Conservation (phyloP, 2,113 vertebrate species). For the Saguinus imperator region DNA sequence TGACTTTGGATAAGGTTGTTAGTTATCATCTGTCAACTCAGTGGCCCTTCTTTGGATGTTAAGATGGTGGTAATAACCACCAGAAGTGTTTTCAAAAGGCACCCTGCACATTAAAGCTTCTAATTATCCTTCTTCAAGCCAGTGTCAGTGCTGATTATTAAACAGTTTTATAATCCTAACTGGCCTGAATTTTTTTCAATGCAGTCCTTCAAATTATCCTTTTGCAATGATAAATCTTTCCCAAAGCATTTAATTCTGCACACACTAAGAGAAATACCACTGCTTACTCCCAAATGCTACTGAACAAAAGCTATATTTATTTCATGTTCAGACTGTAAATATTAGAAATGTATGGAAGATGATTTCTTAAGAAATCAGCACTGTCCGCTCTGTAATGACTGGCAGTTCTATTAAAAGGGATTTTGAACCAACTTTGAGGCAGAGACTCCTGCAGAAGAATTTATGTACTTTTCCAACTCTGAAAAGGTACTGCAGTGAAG, state of each 20-base stretch:
- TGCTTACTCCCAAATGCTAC: slow-evolving; percentile 59
- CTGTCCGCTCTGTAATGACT: slow-evolving; percentile 49
- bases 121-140: slow-evolving; percentile 62
- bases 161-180: slow-evolving; percentile 67
- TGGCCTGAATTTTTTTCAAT: slow-evolving; percentile 56
- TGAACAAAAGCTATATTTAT: slow-evolving; percentile 74
- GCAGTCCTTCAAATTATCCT: slow-evolving; percentile 44
- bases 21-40: neutral
- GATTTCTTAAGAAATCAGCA: slow-evolving; percentile 66
- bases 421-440: slow-evolving; percentile 65
- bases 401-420: slow-evolving; percentile 64
- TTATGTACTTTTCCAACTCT: slow-evolving; percentile 58
- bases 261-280: slow-evolving; percentile 67
- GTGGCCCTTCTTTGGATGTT: neutral
- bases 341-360: slow-evolving; percentile 66
- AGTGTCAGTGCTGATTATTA: slow-evolving; percentile 60
- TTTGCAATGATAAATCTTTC: slow-evolving; percentile 60
- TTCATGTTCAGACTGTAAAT: slow-evolving; percentile 74
- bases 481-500: slow-evolving; percentile 38
- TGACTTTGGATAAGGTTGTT: slow-evolving; percentile 53
- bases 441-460: slow-evolving; percentile 47
- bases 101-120: slow-evolving; percentile 32
- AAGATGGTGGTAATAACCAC: slow-evolving; percentile 25
- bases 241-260: slow-evolving; percentile 60
- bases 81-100: slow-evolving; percentile 53